phyloP scores from a whole-genome alignment of 2,797 vertebrate genomes.

The Saxicola maurus region DNA sequence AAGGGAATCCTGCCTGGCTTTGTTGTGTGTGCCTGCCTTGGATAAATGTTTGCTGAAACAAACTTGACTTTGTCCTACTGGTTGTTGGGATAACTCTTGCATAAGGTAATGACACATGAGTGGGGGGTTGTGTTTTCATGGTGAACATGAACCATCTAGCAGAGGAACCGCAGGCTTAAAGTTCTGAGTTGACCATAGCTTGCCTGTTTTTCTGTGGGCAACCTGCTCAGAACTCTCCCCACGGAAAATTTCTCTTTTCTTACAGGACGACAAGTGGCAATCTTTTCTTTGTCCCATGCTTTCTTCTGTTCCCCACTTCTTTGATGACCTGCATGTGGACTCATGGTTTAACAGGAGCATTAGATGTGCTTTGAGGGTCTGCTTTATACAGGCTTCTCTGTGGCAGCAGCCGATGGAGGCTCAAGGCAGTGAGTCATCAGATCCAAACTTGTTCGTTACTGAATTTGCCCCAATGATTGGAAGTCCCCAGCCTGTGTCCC shows the following conservation, averaged over 20 bases:
- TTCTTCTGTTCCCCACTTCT: background rate
- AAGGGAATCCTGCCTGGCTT: background rate
- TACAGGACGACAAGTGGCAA: background rate
- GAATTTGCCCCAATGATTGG: background rate
- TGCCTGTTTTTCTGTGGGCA: background rate
- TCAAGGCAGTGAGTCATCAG: background rate
- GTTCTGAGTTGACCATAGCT: background rate
- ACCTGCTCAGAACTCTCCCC: background rate
- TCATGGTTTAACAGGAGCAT: background rate
- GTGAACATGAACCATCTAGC: background rate
- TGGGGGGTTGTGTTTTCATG: background rate
- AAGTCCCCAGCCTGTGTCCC: background rate
- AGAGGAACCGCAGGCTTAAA: background rate
- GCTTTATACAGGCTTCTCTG: background rate
- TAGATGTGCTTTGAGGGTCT: background rate
- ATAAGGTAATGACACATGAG: background rate
- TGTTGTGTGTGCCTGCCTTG: background rate
- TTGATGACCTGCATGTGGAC: background rate
- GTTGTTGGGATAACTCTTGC: background rate
- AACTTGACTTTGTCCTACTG: background rate
- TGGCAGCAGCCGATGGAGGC: background rate
- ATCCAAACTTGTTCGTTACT: background rate
- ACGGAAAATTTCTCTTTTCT: background rate
- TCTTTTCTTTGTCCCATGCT: background rate
- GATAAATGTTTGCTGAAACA: background rate